Percentiles rank a stretch among this genome's conserved stretches.
Evolutionary conservation across 2,797 vertebrate species (phyloP).

Genomic region (Pangasius larnaudii): DNA sequence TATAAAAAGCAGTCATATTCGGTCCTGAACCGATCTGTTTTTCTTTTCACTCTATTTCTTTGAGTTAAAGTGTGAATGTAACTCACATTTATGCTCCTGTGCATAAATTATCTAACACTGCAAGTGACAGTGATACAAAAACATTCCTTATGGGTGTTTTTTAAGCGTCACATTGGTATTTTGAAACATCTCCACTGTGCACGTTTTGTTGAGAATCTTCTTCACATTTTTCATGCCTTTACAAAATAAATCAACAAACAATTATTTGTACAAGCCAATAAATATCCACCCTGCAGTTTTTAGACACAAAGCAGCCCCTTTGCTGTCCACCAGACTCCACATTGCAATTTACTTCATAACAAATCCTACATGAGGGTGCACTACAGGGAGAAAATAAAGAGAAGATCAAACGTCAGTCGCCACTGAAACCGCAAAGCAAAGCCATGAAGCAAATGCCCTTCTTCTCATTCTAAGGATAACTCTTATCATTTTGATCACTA

Average conservation of each 20-base stretch:
- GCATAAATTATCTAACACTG: neutral
- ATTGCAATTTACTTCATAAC: neutral
- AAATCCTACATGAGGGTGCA: neutral
- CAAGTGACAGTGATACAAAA: neutral
- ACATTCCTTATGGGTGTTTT: neutral
- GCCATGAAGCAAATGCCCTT: neutral
- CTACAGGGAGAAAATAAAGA: neutral
- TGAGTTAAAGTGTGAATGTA: conserved; percentile 11
- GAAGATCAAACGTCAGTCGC: neutral
- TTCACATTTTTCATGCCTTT: neutral
- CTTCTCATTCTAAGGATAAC: neutral
- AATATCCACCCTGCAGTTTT: neutral
- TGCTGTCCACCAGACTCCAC: neutral
- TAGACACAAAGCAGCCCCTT: neutral
- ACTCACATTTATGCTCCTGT: neutral
- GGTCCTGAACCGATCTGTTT: conserved; percentile 22
- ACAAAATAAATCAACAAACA: conserved; percentile 3
- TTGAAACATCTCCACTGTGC: neutral
- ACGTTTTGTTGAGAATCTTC: neutral
- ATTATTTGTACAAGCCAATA: conserved; percentile 13
- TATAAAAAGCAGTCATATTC: conserved; percentile 12
- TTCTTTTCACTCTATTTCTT: conserved; percentile 4
- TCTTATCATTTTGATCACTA: neutral
- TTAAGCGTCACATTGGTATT: neutral
- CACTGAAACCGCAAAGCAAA: neutral